These are phyloP conservation scores for Brachylomia viminalis DNA, from an alignment of 2,888 invertebrate genomes.

Conservation along the genomic window DNA sequence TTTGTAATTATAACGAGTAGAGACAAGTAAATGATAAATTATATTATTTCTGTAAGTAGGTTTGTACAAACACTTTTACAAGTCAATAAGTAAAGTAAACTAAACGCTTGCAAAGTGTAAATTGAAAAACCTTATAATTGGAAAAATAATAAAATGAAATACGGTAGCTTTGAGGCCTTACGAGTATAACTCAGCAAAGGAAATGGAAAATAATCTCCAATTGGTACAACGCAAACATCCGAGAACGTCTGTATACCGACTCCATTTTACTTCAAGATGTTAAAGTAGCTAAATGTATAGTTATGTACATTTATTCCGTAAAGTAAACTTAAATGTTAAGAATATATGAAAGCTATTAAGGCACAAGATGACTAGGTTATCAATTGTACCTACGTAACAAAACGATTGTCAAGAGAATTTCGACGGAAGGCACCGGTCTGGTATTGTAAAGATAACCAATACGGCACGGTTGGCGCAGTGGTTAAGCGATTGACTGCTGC, in stretches of 20 bases:
- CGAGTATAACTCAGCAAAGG: conserved; percentile 18
- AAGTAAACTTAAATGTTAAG: neutral
- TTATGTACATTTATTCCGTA: neutral
- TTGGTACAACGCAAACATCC: conserved; percentile 25
- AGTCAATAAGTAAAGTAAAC: too few species aligned
- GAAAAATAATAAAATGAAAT: neutral
- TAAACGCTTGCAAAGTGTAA: neutral
- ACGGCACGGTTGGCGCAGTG: too few species aligned
- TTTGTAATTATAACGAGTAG: neutral
- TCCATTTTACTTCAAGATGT: conserved; percentile 14
- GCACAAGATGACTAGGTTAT: conserved; percentile 2
- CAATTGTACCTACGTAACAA: conserved; percentile 4
- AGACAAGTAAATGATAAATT: too few species aligned
- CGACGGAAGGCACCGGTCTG: neutral
- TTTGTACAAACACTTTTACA: too few species aligned
- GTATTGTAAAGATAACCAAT: too few species aligned
- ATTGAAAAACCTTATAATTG: neutral
- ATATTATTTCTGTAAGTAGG: too few species aligned
- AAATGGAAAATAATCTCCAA: conserved; percentile 38
- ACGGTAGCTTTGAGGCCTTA: neutral
- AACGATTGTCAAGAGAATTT: conserved; percentile 5
- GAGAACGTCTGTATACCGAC: neutral
- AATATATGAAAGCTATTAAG: conserved; percentile 14
- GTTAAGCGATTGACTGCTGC: too few species aligned
- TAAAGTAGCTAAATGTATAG: neutral